Conservation (phyloP, 2,888 invertebrate genomes). For the Drepana falcataria region DNA sequence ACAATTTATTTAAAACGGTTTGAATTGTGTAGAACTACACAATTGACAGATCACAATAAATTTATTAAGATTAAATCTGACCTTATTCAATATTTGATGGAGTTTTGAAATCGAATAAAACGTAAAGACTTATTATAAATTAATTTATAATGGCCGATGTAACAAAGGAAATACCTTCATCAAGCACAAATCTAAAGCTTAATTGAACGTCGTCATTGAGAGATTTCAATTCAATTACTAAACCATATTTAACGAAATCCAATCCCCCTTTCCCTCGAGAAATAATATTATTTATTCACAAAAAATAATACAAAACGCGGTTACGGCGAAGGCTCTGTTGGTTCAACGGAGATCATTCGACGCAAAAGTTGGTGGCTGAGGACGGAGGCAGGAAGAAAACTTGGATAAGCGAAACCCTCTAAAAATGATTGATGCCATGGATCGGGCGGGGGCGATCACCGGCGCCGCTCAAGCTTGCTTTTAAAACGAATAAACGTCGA, state of each 20-base stretch:
- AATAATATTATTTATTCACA: conserved; percentile 79
- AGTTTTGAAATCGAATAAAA: conserved; percentile 20
- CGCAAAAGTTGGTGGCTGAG: conserved; percentile 68
- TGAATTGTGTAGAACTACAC: no score
- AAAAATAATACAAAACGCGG: conserved; percentile 77
- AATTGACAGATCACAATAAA: no score
- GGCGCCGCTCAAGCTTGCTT: conserved; percentile 36
- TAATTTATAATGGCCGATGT: conserved; percentile 53
- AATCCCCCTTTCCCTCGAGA: conserved; percentile 74
- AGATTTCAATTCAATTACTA: conserved; percentile 80
- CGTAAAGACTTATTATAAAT: conserved; percentile 39
- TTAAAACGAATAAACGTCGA: conserved; percentile 78
- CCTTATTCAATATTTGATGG: background rate
- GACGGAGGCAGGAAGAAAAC: conserved; percentile 70
- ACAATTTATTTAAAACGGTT: no score
- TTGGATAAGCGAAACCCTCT: conserved; percentile 78
- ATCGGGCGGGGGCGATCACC: conserved; percentile 51
- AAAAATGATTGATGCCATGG: conserved; percentile 77
- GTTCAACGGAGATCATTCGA: conserved; percentile 75
- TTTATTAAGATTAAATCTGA: no score
- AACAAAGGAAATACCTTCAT: conserved; percentile 72
- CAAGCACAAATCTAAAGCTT: conserved; percentile 70
- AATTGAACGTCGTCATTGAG: conserved; percentile 79
- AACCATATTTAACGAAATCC: conserved; percentile 79
- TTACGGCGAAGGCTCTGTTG: conserved; percentile 70